A percentile compares a stretch with the other conserved stretches of the same genome.
Conservation (phyloP, 35 echinoderm and acorn worm species). For the Ptychodera flava region DNA sequence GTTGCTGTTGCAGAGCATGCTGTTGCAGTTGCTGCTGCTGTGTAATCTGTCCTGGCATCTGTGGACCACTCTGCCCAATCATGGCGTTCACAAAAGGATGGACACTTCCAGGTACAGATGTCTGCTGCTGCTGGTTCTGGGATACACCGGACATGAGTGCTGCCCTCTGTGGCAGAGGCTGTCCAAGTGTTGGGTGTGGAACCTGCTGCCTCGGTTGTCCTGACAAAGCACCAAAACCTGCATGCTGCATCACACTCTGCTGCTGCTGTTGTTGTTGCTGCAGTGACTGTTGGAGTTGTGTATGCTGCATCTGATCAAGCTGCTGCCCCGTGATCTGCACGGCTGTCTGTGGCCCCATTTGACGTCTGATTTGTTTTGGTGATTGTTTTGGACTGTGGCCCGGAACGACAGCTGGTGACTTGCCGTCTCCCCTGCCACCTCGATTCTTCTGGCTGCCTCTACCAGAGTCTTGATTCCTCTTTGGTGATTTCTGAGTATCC, state of each 20-base stretch:
- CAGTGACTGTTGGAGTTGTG: background rate
- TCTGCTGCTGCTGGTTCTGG: constrained; percentile 3
- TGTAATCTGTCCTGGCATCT: constrained; percentile 28
- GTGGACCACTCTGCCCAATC: constrained; percentile 11
- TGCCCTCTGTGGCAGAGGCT: background rate
- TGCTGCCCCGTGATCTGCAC: background rate
- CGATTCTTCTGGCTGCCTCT: background rate
- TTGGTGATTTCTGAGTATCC: background rate
- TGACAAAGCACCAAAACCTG: background rate
- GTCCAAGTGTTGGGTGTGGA: constrained; percentile 22
- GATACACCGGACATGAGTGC: constrained; percentile 8
- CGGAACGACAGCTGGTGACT: background rate
- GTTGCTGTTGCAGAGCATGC: constrained; percentile 21
- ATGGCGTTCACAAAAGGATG: constrained; percentile 21
- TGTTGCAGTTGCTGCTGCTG: no score
- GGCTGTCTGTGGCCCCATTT: no score
- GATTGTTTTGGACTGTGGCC: background rate
- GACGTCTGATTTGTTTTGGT: background rate
- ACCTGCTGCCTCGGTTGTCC: constrained; percentile 6
- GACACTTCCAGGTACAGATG: constrained; percentile 17
- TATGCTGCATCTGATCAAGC: background rate
- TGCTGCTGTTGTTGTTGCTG: background rate
- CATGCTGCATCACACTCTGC: background rate
- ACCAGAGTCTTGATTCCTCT: background rate
- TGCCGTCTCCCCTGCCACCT: background rate